Base-by-base conservation (phyloP, 2,888 invertebrate species). In the Morpho helenor region DNA sequence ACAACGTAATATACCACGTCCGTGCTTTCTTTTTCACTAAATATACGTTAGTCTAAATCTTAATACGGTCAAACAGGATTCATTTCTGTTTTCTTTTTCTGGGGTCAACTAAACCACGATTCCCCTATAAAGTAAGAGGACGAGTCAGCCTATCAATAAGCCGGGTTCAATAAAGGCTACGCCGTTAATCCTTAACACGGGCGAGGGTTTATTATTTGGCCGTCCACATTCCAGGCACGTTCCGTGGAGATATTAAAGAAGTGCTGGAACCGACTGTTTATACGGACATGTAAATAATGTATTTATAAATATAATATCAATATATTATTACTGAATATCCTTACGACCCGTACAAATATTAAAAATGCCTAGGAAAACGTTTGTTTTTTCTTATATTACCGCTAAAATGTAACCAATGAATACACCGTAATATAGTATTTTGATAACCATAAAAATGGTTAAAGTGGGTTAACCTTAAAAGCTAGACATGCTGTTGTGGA, bases 211-310 rank as follows among this genome's bases (percentile, higher is more conserved):
- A 56, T 65, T 65, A 66, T 65, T 59, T 60, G 56, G 53, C 45
- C 22, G 46, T 64, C 49, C 54, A 23, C 43, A 68, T 65, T 64
- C 66, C n/a, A 43, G 47, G 51, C 69, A 69, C 69, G 68, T 65
- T 10, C 57, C 9, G 22, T 22, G 58, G 57, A 63, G 66, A 66
- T 66, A 66, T 67, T 68, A 66, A 66, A 66, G 64, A 62, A 65
- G 66, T 65, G 66, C 57, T 60, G 60, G 60, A 47, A 40, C 58
- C 46, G n/a, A 44, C 42, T 50, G 51, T 48, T 59, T 57, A 59
- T 60, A 61, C 9, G 52, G 52, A 56, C 49, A 52, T 60, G 57
- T 60, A 49, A 57, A 45, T 59, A 41, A 52, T 48, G 47, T 41
- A 16, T 49, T 39, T 48, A 3, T 48, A 31, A 9, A 31, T 31